phyloP scores from a whole-genome alignment of 2,888 invertebrate genomes.

The Cosmia pyralina region DNA sequence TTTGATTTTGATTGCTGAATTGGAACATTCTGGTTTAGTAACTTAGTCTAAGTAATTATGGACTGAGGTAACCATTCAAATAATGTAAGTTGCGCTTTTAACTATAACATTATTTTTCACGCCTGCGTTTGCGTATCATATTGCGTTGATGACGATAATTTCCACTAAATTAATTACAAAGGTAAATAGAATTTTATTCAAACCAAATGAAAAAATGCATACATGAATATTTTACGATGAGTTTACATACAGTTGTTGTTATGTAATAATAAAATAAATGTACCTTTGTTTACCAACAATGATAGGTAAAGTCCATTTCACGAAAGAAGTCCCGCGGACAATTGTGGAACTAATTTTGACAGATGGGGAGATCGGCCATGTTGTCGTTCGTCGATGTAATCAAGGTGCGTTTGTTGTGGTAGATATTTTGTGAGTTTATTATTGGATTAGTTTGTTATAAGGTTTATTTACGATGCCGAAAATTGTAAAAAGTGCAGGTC shows the following conservation, averaged over 20 bases:
- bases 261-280: constrained; percentile 16
- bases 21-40: constrained; percentile 53
- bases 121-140: constrained; percentile 28
- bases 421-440: too few species aligned
- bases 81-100: constrained; percentile 20
- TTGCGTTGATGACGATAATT: constrained; percentile 28
- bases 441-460: too few species aligned
- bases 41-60: constrained; percentile 40
- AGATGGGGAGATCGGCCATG: too few species aligned
- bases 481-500: too few species aligned
- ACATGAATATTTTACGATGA: constrained; percentile 14
- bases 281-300: constrained; percentile 29
- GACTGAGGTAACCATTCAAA: constrained; percentile 31
- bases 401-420: too few species aligned
- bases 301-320: too few species aligned
- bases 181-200: not conserved
- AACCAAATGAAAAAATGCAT: constrained; percentile 23
- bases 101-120: constrained; percentile 26
- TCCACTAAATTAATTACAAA: constrained; percentile 5
- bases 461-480: too few species aligned
- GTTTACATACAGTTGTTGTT: not conserved
- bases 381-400: too few species aligned
- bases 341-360: too few species aligned
- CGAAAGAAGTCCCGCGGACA: too few species aligned
- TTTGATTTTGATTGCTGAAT: constrained; percentile 64